Evolutionary conservation across 2,797 vertebrate genomes (phyloP), one percentile per base, ranked within the genome.

Genomic region (Geotrypetes seraphini): DNA sequence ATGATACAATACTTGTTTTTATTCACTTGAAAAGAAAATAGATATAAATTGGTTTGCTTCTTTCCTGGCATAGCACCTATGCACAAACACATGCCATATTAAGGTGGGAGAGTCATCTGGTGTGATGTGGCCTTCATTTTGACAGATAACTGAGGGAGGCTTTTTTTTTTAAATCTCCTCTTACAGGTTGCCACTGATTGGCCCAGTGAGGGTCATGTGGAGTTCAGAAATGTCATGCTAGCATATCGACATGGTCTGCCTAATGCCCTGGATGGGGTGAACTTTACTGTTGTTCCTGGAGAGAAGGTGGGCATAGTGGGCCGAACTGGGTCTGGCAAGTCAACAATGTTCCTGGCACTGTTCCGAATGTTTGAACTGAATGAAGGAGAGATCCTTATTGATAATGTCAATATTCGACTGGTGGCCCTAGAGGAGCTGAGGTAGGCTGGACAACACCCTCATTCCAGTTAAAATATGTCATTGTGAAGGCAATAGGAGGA

Each of bases 311-410:
- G 93, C 21, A 80, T 99, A 5, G 86, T 97, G 61, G 96, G 96
- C 17, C 87, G 95, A 9, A 99, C 96, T 0, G 96, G 95, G 20
- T 97, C 95, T 0, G 96, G 96, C 30, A 99, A 99, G 69, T 98
- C 96, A 18, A 87, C 85, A 5, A 69, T 97, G 65, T 89, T 99
- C 60, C 65, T 88, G 53, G 89, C 89, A 3, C 79, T 98, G 20
- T 99, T 99, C 57, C 88, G 83, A 11, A 89, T 97, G 87, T 66
- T 91, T 76, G 92, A 99, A 54, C 75, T 92, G 41, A 88, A 71
- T 22, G 69, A 62, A 4, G 96, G 96, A 8, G 69, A 39, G 24
- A 89, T 99, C 25, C 73, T 95, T 14, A 63, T 99, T 41, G 93
- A 98, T 5, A 79, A 76, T 5, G 37, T 88, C 54, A 84, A 94